These are phyloP conservation scores for Delichon dasypus DNA, from an alignment of 2,797 vertebrate species.

Conservation along the genomic window DNA sequence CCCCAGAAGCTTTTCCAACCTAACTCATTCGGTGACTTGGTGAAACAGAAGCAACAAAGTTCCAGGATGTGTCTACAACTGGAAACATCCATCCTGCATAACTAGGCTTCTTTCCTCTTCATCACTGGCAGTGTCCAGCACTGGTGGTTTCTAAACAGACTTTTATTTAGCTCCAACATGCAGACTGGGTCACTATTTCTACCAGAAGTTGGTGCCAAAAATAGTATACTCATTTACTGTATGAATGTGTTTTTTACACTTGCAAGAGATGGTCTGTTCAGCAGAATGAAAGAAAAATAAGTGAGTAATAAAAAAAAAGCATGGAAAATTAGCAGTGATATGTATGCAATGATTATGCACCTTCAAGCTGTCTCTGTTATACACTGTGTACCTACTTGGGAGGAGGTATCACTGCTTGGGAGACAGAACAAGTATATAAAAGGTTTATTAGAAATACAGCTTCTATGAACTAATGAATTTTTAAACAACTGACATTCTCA, in stretches of 20 bases:
- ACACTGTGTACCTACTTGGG: neutral
- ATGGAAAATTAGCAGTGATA: neutral
- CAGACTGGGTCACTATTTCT: neutral
- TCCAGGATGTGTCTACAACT: neutral
- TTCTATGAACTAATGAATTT: neutral
- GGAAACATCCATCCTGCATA: neutral
- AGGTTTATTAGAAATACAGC: neutral
- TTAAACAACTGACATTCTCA: neutral
- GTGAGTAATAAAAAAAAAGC: neutral
- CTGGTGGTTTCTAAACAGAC: accelerated
- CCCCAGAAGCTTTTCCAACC: neutral
- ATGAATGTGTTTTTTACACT: neutral
- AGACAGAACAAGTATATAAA: neutral
- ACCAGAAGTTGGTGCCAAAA: neutral
- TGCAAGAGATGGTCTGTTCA: neutral
- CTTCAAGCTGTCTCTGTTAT: neutral
- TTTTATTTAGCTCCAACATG: neutral
- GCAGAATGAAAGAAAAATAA: neutral
- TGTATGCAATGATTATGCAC: neutral
- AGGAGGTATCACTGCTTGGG: too few relatives aligned
- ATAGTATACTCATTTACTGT: neutral
- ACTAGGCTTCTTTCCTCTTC: neutral
- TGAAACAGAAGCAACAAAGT: neutral
- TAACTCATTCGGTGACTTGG: neutral
- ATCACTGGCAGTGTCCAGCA: neutral